Evolutionary conservation across 2,797 vertebrate genomes (phyloP), one percentile per base, ranked within the genome.

Genomic region (Moxostoma hubbsi): DNA sequence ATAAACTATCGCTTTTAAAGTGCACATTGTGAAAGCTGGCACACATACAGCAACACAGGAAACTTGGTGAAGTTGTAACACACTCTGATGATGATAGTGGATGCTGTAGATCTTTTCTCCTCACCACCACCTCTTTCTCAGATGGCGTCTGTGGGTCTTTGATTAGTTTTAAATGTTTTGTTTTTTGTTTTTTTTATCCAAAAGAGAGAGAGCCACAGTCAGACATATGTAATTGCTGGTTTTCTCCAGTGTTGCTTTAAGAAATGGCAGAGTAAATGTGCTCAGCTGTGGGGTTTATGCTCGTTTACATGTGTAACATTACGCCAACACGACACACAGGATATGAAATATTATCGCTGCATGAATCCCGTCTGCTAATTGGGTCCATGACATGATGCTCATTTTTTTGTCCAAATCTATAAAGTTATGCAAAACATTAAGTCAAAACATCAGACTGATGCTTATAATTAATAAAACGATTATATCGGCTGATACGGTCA

Each of bases 61-160:
- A 79, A 75, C 73, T 63, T 80, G 77, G 75, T 64, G 72, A 61
- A 79, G 62, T 80, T 79, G 77, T 83, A 76, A 79, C 77, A 75
- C 75, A 36, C 72, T 78, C 24, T 68, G 24, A 55, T 47, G 47
- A 65, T 59, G 53, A 49, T 61, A 10, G 6, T 45, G 47, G 66
- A 55, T 36, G 1, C 3, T 4, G 13, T 58, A 63, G 61, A 58
- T 58, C 24, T 49, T 80, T 80, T 77, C 59, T 73, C 76, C 45
- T 75, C 82, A 18, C 75, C 80, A 71, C 72, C 82, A 75, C 24
- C 68, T 75, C 58, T 73, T 70, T n/a, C n/a, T 71, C 61, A 24
- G 55, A 85, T 59, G 36, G 55, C 81, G 57, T 67, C n/a, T 69
- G 12, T 65, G 59, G 9, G 16, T 80, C 57, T 81, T 49, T 8